phyloP scores from a whole-genome alignment of 1,140 invertebrate genomes.

The Fragariocoptes setiger region DNA sequence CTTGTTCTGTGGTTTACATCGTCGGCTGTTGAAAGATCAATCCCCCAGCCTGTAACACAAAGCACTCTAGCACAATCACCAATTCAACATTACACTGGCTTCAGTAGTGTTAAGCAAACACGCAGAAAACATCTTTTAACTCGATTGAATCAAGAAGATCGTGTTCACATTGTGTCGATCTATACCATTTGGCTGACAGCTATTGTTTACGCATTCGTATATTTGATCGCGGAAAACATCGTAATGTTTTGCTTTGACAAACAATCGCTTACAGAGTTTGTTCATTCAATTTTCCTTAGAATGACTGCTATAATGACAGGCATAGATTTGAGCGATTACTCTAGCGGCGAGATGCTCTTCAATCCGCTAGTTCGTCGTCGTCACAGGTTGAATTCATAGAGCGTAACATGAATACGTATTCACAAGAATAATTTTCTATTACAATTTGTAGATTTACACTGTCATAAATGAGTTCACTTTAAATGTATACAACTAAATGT shows the following conservation, averaged over 20 bases:
- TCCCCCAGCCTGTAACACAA: neutral
- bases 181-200: neutral
- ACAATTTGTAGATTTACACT: too few species aligned
- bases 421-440: too few species aligned
- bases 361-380: neutral
- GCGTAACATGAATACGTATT: too few species aligned
- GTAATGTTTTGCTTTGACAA: neutral
- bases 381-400: too few species aligned
- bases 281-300: neutral
- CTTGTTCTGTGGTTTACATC: neutral
- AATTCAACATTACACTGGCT: neutral
- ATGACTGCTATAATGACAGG: neutral
- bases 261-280: neutral
- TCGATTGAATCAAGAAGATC: neutral
- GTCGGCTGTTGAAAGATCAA: neutral
- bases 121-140: neutral
- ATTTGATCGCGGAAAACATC: neutral
- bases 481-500: too few species aligned
- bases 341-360: neutral
- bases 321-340: neutral
- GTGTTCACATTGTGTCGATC: neutral
- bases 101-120: neutral
- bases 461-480: too few species aligned
- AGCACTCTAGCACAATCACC: neutral
- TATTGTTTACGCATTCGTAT: neutral